Base-by-base conservation (phyloP, 2,888 invertebrate genomes). In the Serripes groenlandicus region DNA sequence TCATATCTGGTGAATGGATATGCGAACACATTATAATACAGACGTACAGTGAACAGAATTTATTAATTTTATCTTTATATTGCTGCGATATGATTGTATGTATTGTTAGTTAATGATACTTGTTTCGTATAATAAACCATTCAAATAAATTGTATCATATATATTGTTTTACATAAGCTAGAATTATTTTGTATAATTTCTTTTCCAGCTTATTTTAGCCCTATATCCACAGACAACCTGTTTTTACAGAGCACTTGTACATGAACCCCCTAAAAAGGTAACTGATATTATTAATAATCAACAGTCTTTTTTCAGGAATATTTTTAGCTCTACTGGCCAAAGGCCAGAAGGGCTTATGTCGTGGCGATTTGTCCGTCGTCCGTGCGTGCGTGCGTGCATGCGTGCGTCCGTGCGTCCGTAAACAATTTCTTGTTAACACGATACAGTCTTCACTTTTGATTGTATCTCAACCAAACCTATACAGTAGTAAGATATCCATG, bases 181-280 rank as follows among this genome's bases (percentile, higher is more conserved):
- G 32, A 15, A 3, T 32, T 62, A 15, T 32, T 1, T 58, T 58
- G 1, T 3, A 58, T 62, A 28, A 7, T 18, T n/a, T n/a, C n/a
- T n/a, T 86, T 92, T 89, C 76, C 90, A 94, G 94, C 84, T 94
- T 96, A 98, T 99, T 0, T 97, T 99, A 97, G 99, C 99, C 0
- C 95, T 99, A 3, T 99, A 99, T 95, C 99, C 99, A 3, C 99
- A 99, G 95, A 99, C 99, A 0, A 99, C 99, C 0, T 99, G 99
- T 94, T 99, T 99, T 95, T 99, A 99, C 95, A 97, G 98, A 93
- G 99, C 98, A 0, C 96, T 98, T 1, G 97, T 99, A 0, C 97
- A 97, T 92, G 96, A 97, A 75, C 96, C 97, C 78, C 99, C 99
- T 0, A 96, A 96, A 54, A 97, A 96, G 34, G 97, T 94, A 90